Conservation (phyloP, 2,113 vertebrate species). For the Galemys pyrenaicus region DNA sequence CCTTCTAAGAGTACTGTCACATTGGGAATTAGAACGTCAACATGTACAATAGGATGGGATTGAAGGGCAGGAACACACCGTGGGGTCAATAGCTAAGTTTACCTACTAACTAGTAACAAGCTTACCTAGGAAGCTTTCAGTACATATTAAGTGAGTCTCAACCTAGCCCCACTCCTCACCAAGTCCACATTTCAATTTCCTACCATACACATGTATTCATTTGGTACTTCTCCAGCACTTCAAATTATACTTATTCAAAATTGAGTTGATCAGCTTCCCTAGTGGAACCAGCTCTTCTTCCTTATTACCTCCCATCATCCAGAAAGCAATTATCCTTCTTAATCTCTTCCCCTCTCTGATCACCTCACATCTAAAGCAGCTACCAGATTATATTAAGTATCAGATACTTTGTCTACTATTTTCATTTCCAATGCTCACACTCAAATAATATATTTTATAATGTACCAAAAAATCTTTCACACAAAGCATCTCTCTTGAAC, state of each 20-base stretch:
- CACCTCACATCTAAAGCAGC: neutral
- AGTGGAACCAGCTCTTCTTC: neutral
- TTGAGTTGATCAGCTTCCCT: neutral
- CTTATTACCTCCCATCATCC: neutral
- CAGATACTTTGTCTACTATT: slow-evolving; percentile 17
- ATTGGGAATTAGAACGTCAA: neutral
- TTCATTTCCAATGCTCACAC: slow-evolving; percentile 30
- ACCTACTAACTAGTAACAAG: neutral
- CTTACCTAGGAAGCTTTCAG: neutral
- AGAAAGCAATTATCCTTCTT: neutral
- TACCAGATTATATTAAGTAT: slow-evolving; percentile 4
- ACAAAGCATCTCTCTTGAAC: neutral
- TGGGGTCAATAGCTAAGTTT: neutral
- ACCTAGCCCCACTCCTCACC: neutral
- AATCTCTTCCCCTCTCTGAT: neutral
- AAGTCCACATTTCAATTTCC: neutral
- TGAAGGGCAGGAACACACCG: neutral
- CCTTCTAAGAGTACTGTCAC: neutral
- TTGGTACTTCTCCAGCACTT: slow-evolving; percentile 14
- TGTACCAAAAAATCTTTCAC: neutral
- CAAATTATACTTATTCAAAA: slow-evolving; percentile 18
- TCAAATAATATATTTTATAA: slow-evolving; percentile 6
- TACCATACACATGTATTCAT: neutral
- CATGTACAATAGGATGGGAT: neutral
- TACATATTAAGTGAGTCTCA: neutral